phyloP scores from a whole-genome alignment of 2,113 vertebrate species.

The Gracilinanus agilis region DNA sequence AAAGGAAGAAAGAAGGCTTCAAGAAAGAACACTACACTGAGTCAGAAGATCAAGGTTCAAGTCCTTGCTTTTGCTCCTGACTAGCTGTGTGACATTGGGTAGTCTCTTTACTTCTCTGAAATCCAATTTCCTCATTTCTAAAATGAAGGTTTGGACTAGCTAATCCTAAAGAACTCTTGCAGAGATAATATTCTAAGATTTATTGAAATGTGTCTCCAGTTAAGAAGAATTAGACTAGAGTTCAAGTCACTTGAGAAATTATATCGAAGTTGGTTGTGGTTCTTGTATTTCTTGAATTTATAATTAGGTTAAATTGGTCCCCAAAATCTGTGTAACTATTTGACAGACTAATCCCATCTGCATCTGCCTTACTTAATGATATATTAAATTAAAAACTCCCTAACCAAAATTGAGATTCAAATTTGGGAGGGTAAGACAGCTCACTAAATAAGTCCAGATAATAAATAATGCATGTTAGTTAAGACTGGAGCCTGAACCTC shows the following conservation, averaged over 20 bases:
- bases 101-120: too few species aligned
- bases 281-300: constrained; percentile 55
- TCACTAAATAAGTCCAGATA: neutral
- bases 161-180: neutral
- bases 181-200: constrained; percentile 59
- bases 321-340: constrained; percentile 46
- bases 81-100: too few species aligned
- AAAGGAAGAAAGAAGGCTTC: too few species aligned
- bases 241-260: constrained; percentile 46
- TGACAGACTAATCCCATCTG: constrained; percentile 29
- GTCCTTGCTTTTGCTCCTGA: too few species aligned
- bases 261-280: constrained; percentile 49
- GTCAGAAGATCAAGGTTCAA: too few species aligned
- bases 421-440: constrained; percentile 34
- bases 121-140: too few species aligned
- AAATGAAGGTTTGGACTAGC: too few species aligned
- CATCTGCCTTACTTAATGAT: constrained; percentile 54
- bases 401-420: neutral
- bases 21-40: too few species aligned
- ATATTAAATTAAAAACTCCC: constrained; percentile 46
- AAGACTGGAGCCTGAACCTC: constrained; percentile 27
- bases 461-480: constrained; percentile 10
- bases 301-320: constrained; percentile 41
- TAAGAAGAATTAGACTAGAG: constrained; percentile 57
- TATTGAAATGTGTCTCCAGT: constrained; percentile 58